Evolutionary conservation across 2,113 vertebrate genomes (phyloP), one percentile per base, ranked within the genome.

Genomic region (Lampris megalopsis): DNA sequence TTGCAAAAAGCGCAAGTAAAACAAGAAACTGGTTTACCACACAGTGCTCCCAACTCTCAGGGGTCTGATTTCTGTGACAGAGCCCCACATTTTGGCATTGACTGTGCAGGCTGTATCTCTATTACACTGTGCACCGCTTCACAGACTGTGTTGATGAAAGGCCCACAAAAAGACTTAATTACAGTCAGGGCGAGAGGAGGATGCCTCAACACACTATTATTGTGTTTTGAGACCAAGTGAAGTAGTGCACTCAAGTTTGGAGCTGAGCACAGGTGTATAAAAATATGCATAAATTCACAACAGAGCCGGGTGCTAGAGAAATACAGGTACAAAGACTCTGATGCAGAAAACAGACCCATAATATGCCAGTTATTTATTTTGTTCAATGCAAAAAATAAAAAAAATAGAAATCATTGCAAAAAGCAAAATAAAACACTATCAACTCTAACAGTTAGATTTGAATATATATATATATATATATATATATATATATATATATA

Each of bases 21-120:
- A 36, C 8, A 10, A 24, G 42, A 13, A 50, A 47, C 37, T 43
- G 59, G 59, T 61, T 54, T 62, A 71, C 42, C 48, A 49, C 37
- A 11, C n/a, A 1, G 71, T 36, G 54, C 67, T 77, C 75, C 59
- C 74, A 36, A 56, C 67, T 77, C 75, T 50, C 74, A 36, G 11
- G 59, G 59, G 65, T 52, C 68, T 60, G 58, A 13, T 53, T 53
- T 48, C 67, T 36, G 9, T 70, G 67, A 64, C 67, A 69, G 48
- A 62, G 49, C 9, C 60, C 48, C 36, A 61, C 45, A 13, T 8
- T 35, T 24, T 9, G 2, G n/a, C 49, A 3, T 72, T n/a, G 49
- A 57, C 53, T 76, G 63, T 66, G 41, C 43, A 67, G 57, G 6
- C 38, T 68, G 45, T 24, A 50, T 63, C 70, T 45, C 60, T 63